Conservation (phyloP, 2,888 invertebrate genomes). For the Agriotes lineatus region DNA sequence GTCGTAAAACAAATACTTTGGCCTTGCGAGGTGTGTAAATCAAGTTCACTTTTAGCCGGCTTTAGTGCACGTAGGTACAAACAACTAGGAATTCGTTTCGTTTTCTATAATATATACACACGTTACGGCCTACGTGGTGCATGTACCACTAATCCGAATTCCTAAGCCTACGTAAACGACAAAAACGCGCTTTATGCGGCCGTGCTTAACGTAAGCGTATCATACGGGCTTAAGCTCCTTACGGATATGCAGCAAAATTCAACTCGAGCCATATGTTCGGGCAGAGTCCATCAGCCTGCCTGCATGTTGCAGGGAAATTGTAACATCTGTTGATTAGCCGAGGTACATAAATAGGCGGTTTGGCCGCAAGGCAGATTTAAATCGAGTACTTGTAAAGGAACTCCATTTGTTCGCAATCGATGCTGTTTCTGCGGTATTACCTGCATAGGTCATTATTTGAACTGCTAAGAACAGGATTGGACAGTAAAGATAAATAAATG, state of each 20-base stretch:
- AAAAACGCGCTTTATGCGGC: constrained; percentile 13
- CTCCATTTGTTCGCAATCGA: not conserved
- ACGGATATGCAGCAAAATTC: constrained; percentile 4
- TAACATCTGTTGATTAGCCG: constrained; percentile 2
- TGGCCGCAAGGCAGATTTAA: not conserved
- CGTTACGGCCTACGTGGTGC: constrained; percentile 5
- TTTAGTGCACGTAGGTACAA: constrained; percentile 12
- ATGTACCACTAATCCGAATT: constrained; percentile 32
- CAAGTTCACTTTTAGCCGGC: constrained; percentile 14
- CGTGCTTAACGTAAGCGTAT: not conserved
- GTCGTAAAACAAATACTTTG: not conserved
- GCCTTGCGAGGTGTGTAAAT: constrained; percentile 3
- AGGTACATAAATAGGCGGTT: not conserved
- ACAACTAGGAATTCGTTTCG: constrained; percentile 9
- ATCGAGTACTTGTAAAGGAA: not conserved
- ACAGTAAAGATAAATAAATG: too few relatives aligned
- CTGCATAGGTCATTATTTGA: too few relatives aligned
- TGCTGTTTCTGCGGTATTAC: too few relatives aligned
- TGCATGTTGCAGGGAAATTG: not conserved
- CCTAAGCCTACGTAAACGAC: constrained; percentile 27
- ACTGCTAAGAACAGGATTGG: too few relatives aligned
- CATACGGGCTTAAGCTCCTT: constrained; percentile 8
- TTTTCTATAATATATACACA: constrained; percentile 13
- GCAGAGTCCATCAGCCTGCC: not conserved
- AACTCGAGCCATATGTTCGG: constrained; percentile 1